A percentile compares a stretch with the other conserved stretches of the same genome.
phyloP scores from a whole-genome alignment of 2,797 vertebrate species.

The Propithecus perrieri region DNA sequence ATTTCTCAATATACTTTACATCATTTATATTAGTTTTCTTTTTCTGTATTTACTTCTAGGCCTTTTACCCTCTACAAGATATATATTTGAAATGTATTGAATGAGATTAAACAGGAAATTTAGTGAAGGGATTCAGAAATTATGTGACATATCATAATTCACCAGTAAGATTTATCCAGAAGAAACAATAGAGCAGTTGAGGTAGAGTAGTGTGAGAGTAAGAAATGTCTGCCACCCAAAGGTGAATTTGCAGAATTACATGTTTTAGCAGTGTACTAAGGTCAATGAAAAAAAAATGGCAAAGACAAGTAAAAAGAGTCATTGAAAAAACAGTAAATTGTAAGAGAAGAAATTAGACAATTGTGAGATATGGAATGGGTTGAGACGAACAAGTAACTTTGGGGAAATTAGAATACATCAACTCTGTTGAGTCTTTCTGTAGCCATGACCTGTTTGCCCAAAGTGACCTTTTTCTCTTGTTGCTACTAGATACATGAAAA shows the following conservation, averaged over 20 bases:
- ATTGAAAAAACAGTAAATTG: neutral
- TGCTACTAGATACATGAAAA: neutral
- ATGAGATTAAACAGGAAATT: neutral
- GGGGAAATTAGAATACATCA: neutral
- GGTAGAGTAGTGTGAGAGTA: neutral
- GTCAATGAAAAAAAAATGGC: neutral
- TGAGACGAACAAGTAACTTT: neutral
- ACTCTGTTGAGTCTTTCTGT: neutral
- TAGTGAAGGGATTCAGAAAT: neutral
- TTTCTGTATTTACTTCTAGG: neutral
- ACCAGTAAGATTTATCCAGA: neutral
- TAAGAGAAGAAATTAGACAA: neutral
- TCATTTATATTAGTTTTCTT: neutral
- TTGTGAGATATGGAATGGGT: neutral
- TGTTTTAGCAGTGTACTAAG: neutral
- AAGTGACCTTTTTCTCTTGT: neutral
- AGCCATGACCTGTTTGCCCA: neutral
- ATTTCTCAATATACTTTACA: neutral
- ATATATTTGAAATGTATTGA: neutral
- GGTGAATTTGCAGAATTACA: neutral
- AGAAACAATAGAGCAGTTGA: neutral
- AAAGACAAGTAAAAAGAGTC: neutral
- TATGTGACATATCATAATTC: neutral
- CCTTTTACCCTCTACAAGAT: neutral
- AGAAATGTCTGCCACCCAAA: neutral